Evolutionary conservation across 1,140 invertebrate genomes (phyloP).

Genomic region (Heterodera carotae): DNA sequence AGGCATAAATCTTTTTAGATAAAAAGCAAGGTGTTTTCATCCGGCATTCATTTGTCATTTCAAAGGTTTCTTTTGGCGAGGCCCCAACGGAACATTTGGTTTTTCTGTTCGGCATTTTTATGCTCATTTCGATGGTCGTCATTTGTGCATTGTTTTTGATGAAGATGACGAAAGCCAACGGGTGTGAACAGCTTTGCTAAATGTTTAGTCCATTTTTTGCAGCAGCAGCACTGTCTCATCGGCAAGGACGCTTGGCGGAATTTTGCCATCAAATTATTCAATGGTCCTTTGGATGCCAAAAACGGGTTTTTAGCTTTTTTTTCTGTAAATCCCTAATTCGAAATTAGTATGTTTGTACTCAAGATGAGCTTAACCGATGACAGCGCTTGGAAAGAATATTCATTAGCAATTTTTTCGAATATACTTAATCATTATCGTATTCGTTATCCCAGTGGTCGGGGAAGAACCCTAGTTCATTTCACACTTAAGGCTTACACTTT

Average conservation of each 20-base stretch:
- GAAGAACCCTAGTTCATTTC: too few species aligned
- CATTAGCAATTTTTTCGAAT: too few species aligned
- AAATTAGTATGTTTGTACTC: too few species aligned
- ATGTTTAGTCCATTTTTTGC: neutral
- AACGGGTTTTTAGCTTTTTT: neutral
- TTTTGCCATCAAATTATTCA: constrained; percentile 8
- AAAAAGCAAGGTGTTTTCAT: too few species aligned
- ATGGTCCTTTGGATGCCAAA: constrained; percentile 2
- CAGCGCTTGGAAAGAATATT: too few species aligned
- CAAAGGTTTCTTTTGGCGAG: constrained; percentile 9
- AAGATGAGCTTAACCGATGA: too few species aligned
- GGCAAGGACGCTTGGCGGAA: neutral
- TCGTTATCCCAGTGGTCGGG: too few species aligned
- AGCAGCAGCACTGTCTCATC: neutral
- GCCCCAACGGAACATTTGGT: constrained; percentile 16
- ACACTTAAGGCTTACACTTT: too few species aligned
- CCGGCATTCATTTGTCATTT: too few species aligned
- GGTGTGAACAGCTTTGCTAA: neutral
- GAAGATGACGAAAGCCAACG: constrained; percentile 19
- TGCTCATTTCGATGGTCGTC: constrained; percentile 29
- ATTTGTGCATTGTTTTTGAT: constrained; percentile 29
- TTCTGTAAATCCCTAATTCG: too few species aligned
- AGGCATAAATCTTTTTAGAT: too few species aligned
- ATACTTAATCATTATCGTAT: too few species aligned
- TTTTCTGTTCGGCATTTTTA: constrained; percentile 29